Evolutionary conservation across 2,113 vertebrate genomes (phyloP), one percentile per base, ranked within the genome.

Genomic region (Anser brachyrhynchus): DNA sequence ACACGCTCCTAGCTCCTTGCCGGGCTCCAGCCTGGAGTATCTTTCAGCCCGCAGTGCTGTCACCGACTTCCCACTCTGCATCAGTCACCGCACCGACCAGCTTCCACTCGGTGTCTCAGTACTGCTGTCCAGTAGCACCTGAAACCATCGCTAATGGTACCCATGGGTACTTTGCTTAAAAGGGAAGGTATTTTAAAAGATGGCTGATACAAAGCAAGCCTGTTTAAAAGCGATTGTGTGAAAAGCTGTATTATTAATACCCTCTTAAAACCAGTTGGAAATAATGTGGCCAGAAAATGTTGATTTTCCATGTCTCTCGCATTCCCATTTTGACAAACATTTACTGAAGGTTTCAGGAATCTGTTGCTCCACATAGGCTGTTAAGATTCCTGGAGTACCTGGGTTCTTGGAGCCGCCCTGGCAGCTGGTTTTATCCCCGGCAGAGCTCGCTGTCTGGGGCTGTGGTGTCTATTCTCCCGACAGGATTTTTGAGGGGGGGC

Each of bases 311-410:
- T 92, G 23, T 87, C 52, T 93, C 79, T 94, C 65, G 93, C 92
- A 89, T 84, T 89, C 80, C 70, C 69, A 8, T 85, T 94, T 89
- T 84, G 76, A 67, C 70, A 94, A 94, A 89, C 86, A 80, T 86
- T 91, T 93, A 84, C 91, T 69, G 76, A 91, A 92, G 0, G 65
- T 87, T 94, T 78, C 84, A 91, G 87, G 87, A 89, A 84, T 91
- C 77, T 84, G 87, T 94, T 93, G 77, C 73, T 94, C 69, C 73
- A 75, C 77, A 85, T 5, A 78, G 72, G 73, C 76, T 87, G 35
- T 93, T 93, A 95, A 91, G 92, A 93, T 96, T 94, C 88, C 95
- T 93, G 87, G 43, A 97, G 83, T 52, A 89, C 84, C 67, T 77
- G 52, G 51, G 51, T 61, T 92, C 67, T 52, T 0, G 0, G 25